Evolutionary conservation across 1,140 invertebrate genomes (phyloP).

Genomic region (Archegozetes longisetosus): DNA sequence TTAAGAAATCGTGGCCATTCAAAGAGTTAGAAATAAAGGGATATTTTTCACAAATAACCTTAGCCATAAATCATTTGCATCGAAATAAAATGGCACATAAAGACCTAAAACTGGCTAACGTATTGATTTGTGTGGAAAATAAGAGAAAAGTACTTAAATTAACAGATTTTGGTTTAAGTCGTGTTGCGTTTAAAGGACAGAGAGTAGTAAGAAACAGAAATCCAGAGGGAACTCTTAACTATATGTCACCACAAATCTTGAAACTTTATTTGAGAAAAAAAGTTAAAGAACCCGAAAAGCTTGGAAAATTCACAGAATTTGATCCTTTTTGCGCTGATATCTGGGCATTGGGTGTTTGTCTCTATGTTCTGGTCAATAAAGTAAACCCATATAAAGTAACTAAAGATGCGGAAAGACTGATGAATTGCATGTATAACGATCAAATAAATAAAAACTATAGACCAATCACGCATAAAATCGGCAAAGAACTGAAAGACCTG

Average conservation of each 20-base stretch:
- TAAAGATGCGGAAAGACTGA: too few relatives aligned
- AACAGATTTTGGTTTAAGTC: constrained; percentile 14
- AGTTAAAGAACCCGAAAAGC: background rate
- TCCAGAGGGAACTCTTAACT: constrained; percentile 12
- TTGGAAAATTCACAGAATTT: constrained; percentile 12
- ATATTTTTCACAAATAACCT: background rate
- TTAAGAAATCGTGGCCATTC: background rate
- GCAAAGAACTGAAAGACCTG: too few relatives aligned
- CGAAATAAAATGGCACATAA: constrained; percentile 2
- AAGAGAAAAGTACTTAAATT: constrained; percentile 7
- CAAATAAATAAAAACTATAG: too few relatives aligned
- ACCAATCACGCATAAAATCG: too few relatives aligned
- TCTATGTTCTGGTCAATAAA: constrained; percentile 23
- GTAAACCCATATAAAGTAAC: constrained; percentile 31
- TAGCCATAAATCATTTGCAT: background rate
- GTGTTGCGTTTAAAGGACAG: background rate
- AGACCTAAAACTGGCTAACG: constrained; percentile 16
- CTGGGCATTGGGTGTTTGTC: constrained; percentile 23
- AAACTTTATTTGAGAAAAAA: background rate
- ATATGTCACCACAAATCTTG: constrained; percentile 23
- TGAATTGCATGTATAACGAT: too few relatives aligned
- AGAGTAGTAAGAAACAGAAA: background rate
- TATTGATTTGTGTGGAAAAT: constrained; percentile 8
- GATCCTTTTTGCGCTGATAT: constrained; percentile 20
- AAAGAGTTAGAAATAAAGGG: background rate